phyloP scores from a whole-genome alignment of 2,113 vertebrate species.

The Takifugu bimaculatus region DNA sequence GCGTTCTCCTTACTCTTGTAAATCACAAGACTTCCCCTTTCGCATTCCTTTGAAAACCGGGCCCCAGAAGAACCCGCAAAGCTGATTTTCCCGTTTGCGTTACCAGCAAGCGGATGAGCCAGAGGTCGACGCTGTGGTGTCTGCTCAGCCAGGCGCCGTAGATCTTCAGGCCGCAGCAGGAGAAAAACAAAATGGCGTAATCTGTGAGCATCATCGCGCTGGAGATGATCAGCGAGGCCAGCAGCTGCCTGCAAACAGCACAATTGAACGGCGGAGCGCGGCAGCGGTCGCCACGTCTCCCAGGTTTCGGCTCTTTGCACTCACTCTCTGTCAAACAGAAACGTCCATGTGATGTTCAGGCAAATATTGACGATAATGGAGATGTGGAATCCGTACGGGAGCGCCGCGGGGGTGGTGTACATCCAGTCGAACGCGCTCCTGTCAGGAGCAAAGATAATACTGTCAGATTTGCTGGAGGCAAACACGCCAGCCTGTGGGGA shows the following conservation, averaged over 20 bases:
- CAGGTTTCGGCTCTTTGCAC: constrained; percentile 16
- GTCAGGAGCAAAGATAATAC: constrained; percentile 18
- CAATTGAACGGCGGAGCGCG: no score
- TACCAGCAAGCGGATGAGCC: constrained; percentile 78
- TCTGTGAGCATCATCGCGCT: constrained; percentile 59
- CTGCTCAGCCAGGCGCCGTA: constrained; percentile 72
- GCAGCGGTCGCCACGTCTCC: no score
- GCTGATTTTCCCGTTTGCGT: neutral
- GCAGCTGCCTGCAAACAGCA: constrained; percentile 59
- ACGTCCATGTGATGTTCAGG: constrained; percentile 62
- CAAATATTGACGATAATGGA: constrained; percentile 46
- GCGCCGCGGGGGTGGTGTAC: constrained; percentile 58
- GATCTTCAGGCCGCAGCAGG: constrained; percentile 67
- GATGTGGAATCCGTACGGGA: constrained; percentile 67
- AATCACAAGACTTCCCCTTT: neutral
- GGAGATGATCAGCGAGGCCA: constrained; percentile 70
- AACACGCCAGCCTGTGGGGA: constrained; percentile 28
- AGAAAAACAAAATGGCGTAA: constrained; percentile 67
- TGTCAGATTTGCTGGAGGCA: constrained; percentile 2
- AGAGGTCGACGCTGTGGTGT: constrained; percentile 69
- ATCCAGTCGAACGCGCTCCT: constrained; percentile 61
- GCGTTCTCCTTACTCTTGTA: neutral
- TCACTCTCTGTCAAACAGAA: constrained; percentile 71
- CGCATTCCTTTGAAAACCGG: neutral
- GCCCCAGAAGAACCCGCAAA: neutral